Percentiles rank a stretch among this genome's conserved stretches.
These are phyloP conservation scores for Xylota segnis DNA, from an alignment of 2,888 invertebrate species.

Conservation along the genomic window DNA sequence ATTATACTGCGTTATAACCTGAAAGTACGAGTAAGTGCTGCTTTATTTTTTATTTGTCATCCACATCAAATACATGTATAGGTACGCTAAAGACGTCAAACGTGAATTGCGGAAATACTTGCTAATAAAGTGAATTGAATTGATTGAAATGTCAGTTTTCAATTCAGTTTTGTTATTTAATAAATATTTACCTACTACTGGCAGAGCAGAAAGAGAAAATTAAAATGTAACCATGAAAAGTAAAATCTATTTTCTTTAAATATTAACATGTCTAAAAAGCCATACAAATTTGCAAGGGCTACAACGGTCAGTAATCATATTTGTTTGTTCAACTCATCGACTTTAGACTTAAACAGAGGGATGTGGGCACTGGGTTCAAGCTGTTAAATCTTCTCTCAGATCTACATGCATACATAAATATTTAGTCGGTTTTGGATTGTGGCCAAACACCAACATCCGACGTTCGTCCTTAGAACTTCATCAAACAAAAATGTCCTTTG, in stretches of 20 bases:
- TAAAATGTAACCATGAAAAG: background rate
- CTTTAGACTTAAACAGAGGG: too few species aligned
- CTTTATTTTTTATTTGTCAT: background rate
- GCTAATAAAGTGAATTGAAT: background rate
- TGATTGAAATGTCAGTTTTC: background rate
- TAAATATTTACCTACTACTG: background rate
- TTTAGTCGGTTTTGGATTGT: too few species aligned
- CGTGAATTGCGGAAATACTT: background rate
- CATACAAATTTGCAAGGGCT: too few species aligned
- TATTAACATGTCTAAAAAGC: background rate
- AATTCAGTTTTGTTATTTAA: background rate
- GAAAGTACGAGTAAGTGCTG: background rate
- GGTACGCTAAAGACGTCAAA: background rate
- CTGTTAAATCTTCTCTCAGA: too few species aligned
- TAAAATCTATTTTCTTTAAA: background rate
- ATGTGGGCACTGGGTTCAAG: too few species aligned
- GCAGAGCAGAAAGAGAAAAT: background rate
- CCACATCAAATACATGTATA: background rate
- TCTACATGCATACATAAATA: too few species aligned
- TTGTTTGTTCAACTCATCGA: too few species aligned
- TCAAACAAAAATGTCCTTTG: too few species aligned
- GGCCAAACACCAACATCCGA: too few species aligned
- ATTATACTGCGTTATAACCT: background rate
- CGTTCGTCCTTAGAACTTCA: too few species aligned
- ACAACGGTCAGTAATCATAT: too few species aligned